Evolutionary conservation across 2,113 vertebrate genomes (phyloP), one percentile per base, ranked within the genome.

Genomic region (Thalassoma bifasciatum): DNA sequence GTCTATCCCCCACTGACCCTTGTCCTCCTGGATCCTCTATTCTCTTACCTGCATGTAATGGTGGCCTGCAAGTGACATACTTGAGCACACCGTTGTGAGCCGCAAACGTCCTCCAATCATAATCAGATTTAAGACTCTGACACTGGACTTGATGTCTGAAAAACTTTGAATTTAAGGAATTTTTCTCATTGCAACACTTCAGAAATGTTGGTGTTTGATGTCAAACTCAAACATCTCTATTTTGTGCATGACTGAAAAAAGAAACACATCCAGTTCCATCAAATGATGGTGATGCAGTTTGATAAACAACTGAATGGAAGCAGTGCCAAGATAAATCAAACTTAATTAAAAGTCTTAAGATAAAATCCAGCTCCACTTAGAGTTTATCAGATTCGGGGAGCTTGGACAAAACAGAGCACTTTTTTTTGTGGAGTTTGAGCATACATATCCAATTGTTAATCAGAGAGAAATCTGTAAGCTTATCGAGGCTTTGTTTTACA

Each of bases 1-100:
- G 73, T 86, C 87, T 85, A n/a, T 78, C 82, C 86, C 84, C 81
- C 21, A 63, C 82, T 76, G 86, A 89, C 36, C 86, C 90, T 81
- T 88, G 79, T 70, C 79, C 88, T 62, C 82, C 88, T 44, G 91
- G 89, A 87, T 90, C 90, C 90, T 92, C 90, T 80, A 91, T 92
- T 66, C 86, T 92, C 66, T 85, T 92, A 79, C 91, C 88, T 78
- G 90, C 91, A 91, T 93, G 92, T 87, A 92, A 92, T 49, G 91
- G 89, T 74, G 85, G 89, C 82, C 84, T 94, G 79, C 90, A 91
- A 87, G 88, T 93, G 62, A 92, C 90, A 42, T 93, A 92, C 72
- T 79, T 93, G 80, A 93, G 92, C 91, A 93, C 91, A 36, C 92
- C 90, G 5, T 54, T 93, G 89, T 93, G 88, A 93, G 72, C 69